Evolutionary conservation across 2,888 invertebrate genomes (phyloP).

Genomic region (Campaea margaritaria): DNA sequence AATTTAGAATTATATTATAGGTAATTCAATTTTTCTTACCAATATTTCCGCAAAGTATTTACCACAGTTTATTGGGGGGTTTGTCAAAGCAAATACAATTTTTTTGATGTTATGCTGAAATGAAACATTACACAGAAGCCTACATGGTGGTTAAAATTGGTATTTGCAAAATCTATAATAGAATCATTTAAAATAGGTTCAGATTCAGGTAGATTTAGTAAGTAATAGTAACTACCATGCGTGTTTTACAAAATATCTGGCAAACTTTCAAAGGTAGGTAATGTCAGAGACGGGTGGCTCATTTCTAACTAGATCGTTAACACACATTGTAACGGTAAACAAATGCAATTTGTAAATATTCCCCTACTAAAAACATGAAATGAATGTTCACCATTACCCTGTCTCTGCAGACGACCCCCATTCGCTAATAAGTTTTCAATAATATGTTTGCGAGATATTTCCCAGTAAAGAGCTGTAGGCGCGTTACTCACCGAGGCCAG

Average conservation of each 20-base stretch:
- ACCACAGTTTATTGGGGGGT: conserved; percentile 56
- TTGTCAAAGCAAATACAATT: conserved; percentile 54
- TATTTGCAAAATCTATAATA: not conserved
- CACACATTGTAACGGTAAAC: no score
- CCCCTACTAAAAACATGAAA: no score
- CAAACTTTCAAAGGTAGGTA: conserved; percentile 49
- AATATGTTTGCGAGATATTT: conserved; percentile 46
- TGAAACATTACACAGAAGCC: conserved; percentile 52
- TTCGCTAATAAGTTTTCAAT: not conserved
- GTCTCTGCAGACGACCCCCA: no score
- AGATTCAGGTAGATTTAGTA: conserved; percentile 27
- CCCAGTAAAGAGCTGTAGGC: conserved; percentile 34
- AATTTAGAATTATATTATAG: not conserved
- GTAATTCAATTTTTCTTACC: conserved; percentile 33
- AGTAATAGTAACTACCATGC: conserved; percentile 60
- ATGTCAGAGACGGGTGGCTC: no score
- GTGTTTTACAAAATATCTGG: conserved; percentile 66
- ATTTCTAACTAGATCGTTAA: no score
- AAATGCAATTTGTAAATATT: no score
- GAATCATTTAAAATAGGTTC: not conserved
- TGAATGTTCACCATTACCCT: no score
- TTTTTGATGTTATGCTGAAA: conserved; percentile 68
- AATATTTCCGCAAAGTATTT: conserved; percentile 27
- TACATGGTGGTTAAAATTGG: conserved; percentile 60
- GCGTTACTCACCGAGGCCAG: conserved; percentile 94